Evolutionary conservation across 37 sponge, comb jelly and placozoan genomes (phyloP).

Genomic region (Trichoplax adhaerens): DNA sequence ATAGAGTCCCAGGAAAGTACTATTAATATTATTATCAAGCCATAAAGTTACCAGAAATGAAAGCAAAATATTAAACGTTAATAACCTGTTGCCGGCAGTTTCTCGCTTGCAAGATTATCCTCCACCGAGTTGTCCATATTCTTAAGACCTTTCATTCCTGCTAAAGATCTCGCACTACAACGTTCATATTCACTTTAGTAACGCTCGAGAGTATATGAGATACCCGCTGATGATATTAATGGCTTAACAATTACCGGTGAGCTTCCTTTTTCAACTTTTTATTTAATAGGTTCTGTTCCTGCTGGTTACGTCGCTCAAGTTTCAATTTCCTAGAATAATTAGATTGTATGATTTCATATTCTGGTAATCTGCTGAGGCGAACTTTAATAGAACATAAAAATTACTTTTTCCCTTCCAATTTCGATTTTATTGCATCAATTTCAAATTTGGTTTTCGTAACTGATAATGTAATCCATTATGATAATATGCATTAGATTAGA

Average conservation of each 20-base stretch:
- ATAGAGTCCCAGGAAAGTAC: too few species aligned
- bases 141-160: too few species aligned
- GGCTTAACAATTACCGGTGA: conserved; percentile 9
- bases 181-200: too few species aligned
- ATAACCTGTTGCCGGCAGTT: too few species aligned
- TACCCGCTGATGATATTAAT: too few species aligned
- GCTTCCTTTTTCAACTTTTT: conserved; percentile 33
- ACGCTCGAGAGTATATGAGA: too few species aligned
- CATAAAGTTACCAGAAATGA: too few species aligned
- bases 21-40: too few species aligned
- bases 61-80: too few species aligned
- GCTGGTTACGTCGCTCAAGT: conserved; percentile 25
- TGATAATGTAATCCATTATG: not conserved
- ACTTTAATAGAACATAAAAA: not conserved
- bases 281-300: conserved; percentile 48
- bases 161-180: too few species aligned
- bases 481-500: not conserved
- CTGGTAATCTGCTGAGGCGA: not conserved
- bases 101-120: too few species aligned
- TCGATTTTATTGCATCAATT: conserved; percentile 14
- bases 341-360: not conserved
- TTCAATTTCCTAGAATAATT: conserved; percentile 22
- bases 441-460: conserved; percentile 47
- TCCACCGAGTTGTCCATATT: too few species aligned
- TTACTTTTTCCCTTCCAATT: conserved; percentile 10